These are phyloP conservation scores for Macrosiphum euphorbiae DNA, from an alignment of 2,888 invertebrate species.

Conservation along the genomic window DNA sequence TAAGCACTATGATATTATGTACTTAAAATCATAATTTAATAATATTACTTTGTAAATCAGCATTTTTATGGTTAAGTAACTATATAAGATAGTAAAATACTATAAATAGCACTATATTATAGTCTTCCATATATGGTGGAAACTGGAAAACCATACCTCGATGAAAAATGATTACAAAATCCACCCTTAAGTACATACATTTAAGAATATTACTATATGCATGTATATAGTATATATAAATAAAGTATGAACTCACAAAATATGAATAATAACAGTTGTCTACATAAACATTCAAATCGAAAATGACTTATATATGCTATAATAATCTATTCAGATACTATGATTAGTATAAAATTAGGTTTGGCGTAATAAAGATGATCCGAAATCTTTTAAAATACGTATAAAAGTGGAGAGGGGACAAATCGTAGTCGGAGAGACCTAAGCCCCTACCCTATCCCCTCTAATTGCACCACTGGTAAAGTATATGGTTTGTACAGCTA, in stretches of 20 bases:
- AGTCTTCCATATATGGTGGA: neutral
- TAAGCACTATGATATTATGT: neutral
- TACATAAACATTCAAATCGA: neutral
- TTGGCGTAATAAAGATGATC: neutral
- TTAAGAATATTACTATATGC: neutral
- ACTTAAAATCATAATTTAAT: neutral
- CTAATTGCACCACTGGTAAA: too few relatives aligned
- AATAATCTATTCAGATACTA: neutral
- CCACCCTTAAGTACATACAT: neutral
- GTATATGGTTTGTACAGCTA: too few relatives aligned
- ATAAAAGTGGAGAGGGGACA: too few relatives aligned
- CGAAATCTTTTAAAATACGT: neutral
- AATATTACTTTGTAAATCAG: neutral
- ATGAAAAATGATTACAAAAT: neutral
- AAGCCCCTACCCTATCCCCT: too few relatives aligned
- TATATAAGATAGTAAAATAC: neutral
- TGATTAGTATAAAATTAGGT: neutral
- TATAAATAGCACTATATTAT: neutral
- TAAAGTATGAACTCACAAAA: neutral
- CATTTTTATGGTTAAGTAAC: neutral
- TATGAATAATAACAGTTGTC: neutral
- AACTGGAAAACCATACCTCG: neutral
- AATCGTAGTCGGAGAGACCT: too few relatives aligned
- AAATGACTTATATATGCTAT: neutral
- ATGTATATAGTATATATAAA: neutral